Base-by-base conservation (phyloP, 2,113 vertebrate species). In the Mormyrus iriodes region DNA sequence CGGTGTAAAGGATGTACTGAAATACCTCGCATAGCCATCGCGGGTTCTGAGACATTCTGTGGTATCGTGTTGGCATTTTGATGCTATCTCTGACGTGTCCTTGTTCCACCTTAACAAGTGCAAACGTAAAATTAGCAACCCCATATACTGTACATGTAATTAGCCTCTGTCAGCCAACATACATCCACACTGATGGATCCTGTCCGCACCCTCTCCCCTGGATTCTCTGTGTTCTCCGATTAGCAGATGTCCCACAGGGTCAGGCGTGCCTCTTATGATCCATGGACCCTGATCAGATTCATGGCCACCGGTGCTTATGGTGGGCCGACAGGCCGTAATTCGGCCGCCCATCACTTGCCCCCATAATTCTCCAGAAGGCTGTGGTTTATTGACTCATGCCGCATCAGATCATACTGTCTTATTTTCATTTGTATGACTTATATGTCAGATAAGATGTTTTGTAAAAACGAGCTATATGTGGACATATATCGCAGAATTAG, bases 151-250 rank as follows among this genome's bases (percentile, higher is more conserved):
- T 53, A 61, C 15, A 84, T 51, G 21, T 24, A 24, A 82, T 83
- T 76, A 48, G 79, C 88, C 69, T 82, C 73, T 87, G 90, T 53
- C 69, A 65, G 35, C 44, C 52, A 48, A 58, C 85, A 87, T 83
- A 83, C 17, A 89, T 87, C 24, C 48, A 86, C 55, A 21, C 58
- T 88, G 88, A 88, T 48, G 76, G 6, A 13, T 44, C 21, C 46
- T 19, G 12, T 35, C 12, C 19, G n/a, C 27, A 24, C 6, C 19
- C 5, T 10, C 17, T 1, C 49, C n/a, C 86, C 48, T 27, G 35
- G 49, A 17, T 53, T 88, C 48, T 83, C 84, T 76, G 24, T 39
- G 46, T 39, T 88, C 79, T 48, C 31, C 15, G 69, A 76, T 39
- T 39, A 53, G 27, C 19, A 27, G 69, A 15, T 79, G 69, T 86